Percentiles rank a stretch among this genome's conserved stretches.
These are phyloP conservation scores for Micromussa lordhowensis DNA, from an alignment of 92 coral and sea anemone genomes.

Conservation along the genomic window DNA sequence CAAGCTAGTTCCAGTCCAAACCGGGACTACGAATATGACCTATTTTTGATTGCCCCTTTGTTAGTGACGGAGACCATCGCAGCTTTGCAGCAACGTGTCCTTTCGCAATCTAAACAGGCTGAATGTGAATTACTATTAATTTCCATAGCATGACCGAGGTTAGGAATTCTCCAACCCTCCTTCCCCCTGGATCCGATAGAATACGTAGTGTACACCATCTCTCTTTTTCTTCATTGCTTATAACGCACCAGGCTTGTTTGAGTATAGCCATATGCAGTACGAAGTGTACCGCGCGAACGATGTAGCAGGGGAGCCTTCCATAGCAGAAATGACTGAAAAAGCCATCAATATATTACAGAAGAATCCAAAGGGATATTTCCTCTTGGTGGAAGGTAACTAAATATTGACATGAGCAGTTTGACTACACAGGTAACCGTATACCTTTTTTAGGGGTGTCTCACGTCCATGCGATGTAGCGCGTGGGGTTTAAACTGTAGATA, in stretches of 20 bases:
- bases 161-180: neutral
- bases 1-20: too few species aligned
- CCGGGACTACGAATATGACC: too few species aligned
- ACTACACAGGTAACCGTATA: neutral
- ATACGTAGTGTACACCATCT: neutral
- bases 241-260: constrained; percentile 70
- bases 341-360: constrained; percentile 82
- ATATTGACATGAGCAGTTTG: neutral
- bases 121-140: too few species aligned
- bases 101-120: too few species aligned
- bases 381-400: constrained; percentile 86
- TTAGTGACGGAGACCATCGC: too few species aligned
- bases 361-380: constrained; percentile 90
- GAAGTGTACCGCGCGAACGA: constrained; percentile 67
- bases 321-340: constrained; percentile 87
- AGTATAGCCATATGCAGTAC: constrained; percentile 74
- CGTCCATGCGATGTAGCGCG: too few species aligned
- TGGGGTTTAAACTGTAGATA: too few species aligned
- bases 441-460: too few species aligned
- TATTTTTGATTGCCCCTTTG: neutral
- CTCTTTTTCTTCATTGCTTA: neutral
- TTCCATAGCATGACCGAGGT: neutral
- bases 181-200: neutral
- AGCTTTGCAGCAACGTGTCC: too few species aligned
- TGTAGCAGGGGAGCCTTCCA: constrained; percentile 79